Percentiles rank a stretch among this genome's conserved stretches.
Conservation (phyloP, 2,113 vertebrate genomes). For the Gymnocephalus cernua region DNA sequence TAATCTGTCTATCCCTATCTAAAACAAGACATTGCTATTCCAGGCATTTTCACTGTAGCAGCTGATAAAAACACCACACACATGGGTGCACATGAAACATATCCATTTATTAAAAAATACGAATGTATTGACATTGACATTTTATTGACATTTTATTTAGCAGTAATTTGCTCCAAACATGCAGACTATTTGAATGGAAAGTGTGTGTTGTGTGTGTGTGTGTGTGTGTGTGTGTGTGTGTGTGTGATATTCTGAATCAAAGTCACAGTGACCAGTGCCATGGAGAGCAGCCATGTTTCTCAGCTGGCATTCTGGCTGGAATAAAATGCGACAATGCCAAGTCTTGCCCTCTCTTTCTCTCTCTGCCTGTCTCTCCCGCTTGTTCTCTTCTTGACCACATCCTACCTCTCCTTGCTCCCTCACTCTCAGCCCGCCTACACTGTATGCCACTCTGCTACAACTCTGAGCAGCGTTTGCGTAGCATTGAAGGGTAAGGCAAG, state of each 20-base stretch:
- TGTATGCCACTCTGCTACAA: slow-evolving; percentile 16
- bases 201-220: slow-evolving; percentile 17
- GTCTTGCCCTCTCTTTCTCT: slow-evolving; percentile 9
- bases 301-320: slow-evolving; percentile 53
- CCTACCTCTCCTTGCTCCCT: background rate
- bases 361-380: slow-evolving; percentile 11
- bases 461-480: background rate
- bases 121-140: background rate
- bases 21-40: too few relatives aligned
- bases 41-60: too few relatives aligned
- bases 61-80: too few relatives aligned
- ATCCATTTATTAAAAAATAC: background rate
- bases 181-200: background rate
- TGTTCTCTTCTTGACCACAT: slow-evolving; percentile 29
- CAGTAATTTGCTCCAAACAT: background rate
- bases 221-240: slow-evolving; percentile 4
- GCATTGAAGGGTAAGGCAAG: background rate
- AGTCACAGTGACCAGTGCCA: slow-evolving; percentile 44
- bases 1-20: too few relatives aligned
- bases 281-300: slow-evolving; percentile 52
- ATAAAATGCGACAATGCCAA: slow-evolving; percentile 48
- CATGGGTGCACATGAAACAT: too few relatives aligned
- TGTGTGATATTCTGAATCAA: slow-evolving; percentile 54
- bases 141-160: background rate
- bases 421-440: background rate